Evolutionary conservation across 2,113 vertebrate species (phyloP), one percentile per base, ranked within the genome.

Genomic region (Otocyon megalotis): DNA sequence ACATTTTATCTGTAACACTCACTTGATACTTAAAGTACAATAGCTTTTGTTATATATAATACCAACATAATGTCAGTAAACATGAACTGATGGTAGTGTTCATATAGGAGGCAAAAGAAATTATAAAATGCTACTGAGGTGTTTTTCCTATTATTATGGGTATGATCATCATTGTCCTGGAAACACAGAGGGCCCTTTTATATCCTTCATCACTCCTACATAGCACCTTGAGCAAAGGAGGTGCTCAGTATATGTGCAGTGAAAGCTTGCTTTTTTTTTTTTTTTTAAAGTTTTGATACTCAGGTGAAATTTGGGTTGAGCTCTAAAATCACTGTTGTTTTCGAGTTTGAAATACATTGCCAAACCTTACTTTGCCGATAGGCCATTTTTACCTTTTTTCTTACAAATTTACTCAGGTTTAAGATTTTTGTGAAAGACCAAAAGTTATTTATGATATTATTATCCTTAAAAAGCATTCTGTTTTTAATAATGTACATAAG

Each of bases 281-380:
- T 15, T 76, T 50, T 28, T 58, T 26, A 16, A 63, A 43, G 5
- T 48, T n/a, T 93, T 89, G 50, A 53, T 43, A 28, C 9, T 19
- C 35, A 67, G 19, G 5, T 80, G 87, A 84, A 24, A 63, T 30
- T 67, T 88, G 56, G 8, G 22, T 93, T 79, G 13, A 83, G 28
- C 26, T 90, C 95, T 72, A 37, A 74, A 94, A 95, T 50, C 32
- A 93, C 8, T 79, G 2, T n/a, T 91, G n/a, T 37, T 85, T 86
- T 89, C 85, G 6, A 94, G 19, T 60, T 16, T 60, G 14, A 88
- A 43, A 48, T 54, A 32, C 6, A 15, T 92, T 17, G 24, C 22
- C n/a, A 53, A 69, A 56, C 77, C 63, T 71, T 53, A 62, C 20
- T 60, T 88, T 76, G 32, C 63, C 6, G 14, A 12, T 81, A 94